These are phyloP conservation scores for Leucophenga varia DNA, from an alignment of 1,140 invertebrate genomes.

Conservation along the genomic window DNA sequence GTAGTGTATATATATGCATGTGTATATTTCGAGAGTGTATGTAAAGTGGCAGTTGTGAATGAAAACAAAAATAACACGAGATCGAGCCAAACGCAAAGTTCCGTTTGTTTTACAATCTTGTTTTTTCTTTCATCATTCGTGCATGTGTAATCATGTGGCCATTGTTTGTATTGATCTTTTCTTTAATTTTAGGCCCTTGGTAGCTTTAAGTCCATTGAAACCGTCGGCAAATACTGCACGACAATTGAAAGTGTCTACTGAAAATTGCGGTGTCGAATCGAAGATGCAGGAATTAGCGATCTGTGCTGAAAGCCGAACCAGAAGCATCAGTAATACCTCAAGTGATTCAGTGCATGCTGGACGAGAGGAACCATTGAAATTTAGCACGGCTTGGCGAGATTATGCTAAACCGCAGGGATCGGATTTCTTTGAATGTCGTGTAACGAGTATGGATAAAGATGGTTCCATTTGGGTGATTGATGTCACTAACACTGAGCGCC, in stretches of 20 bases:
- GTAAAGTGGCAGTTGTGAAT: too few relatives aligned
- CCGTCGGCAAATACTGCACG: neutral
- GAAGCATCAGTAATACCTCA: neutral
- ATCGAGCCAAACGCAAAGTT: too few relatives aligned
- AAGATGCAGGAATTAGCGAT: neutral
- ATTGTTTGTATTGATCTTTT: too few relatives aligned
- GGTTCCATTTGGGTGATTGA: slow-evolving; percentile 28
- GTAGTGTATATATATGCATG: neutral
- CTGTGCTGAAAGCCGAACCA: neutral
- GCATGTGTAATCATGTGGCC: too few relatives aligned
- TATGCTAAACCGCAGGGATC: neutral
- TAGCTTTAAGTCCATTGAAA: neutral
- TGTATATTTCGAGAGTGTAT: neutral
- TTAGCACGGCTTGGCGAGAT: slow-evolving; percentile 15
- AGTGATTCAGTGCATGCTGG: neutral
- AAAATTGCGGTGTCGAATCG: too few relatives aligned
- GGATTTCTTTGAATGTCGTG: slow-evolving; percentile 25
- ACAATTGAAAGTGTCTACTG: too few relatives aligned
- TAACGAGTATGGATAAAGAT: slow-evolving; percentile 18
- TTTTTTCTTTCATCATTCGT: too few relatives aligned
- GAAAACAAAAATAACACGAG: too few relatives aligned
- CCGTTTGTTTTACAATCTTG: too few relatives aligned
- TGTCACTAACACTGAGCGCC: slow-evolving; percentile 3
- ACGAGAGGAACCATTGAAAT: neutral
- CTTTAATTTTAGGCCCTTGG: too few relatives aligned